Conservation (phyloP, 2,113 vertebrate species). For the Genyomyrus donnyi region DNA sequence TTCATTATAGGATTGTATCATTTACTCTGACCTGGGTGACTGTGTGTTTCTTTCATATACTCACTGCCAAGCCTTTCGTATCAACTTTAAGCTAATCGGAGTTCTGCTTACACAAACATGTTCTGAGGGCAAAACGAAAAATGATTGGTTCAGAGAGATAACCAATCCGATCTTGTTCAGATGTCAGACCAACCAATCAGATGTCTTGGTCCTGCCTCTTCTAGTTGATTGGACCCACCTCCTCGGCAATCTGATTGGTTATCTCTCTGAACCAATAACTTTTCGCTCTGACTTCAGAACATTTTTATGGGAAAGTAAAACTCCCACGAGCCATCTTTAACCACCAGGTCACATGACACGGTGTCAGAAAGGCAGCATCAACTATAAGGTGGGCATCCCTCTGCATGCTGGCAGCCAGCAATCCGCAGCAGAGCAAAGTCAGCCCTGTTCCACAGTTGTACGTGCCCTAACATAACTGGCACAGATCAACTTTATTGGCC, state of each 20-base stretch:
- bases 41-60: neutral
- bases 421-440: neutral
- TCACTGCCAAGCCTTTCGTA: neutral
- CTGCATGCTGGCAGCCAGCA: neutral
- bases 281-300: neutral
- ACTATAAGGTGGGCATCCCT: neutral
- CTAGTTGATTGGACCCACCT: neutral
- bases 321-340: neutral
- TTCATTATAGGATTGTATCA: neutral
- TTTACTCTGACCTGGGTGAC: neutral
- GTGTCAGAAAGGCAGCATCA: neutral
- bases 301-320: neutral
- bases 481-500: neutral
- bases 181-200: neutral
- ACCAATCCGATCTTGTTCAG: neutral
- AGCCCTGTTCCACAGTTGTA: neutral
- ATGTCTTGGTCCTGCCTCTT: neutral
- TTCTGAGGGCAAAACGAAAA: neutral
- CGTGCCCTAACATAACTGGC: neutral
- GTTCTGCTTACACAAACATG: neutral
- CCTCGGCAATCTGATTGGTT: neutral
- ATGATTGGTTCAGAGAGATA: neutral
- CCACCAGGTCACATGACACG: neutral
- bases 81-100: neutral
- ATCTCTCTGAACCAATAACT: neutral